A percentile compares a stretch with the other conserved stretches of the same genome.
Evolutionary conservation across 2,797 vertebrate genomes (phyloP).

Genomic region (Capromys pilorides): DNA sequence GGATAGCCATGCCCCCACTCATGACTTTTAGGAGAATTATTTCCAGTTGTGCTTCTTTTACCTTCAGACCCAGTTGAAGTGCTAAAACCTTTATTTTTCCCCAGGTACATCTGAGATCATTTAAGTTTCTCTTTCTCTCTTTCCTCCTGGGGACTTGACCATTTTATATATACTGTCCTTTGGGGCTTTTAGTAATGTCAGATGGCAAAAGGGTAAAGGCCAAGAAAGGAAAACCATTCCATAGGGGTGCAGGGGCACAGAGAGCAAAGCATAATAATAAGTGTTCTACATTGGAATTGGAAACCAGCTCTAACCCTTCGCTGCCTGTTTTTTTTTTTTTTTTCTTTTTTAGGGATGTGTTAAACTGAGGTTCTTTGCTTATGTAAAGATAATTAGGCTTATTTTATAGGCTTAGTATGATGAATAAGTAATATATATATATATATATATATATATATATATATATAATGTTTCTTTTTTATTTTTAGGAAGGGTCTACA

Average conservation of each 20-base stretch:
- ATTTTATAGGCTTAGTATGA: neutral
- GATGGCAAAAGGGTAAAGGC: neutral
- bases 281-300: neutral
- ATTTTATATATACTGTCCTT: neutral
- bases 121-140: neutral
- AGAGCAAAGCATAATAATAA: neutral
- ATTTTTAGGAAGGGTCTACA: no score
- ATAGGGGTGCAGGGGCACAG: neutral
- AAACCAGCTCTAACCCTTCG: neutral
- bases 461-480: no score
- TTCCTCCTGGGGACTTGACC: neutral
- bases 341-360: constrained; percentile 1
- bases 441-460: no score
- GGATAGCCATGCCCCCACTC: neutral
- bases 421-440: neutral
- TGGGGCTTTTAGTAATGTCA: neutral
- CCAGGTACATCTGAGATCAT: neutral
- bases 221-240: neutral
- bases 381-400: neutral
- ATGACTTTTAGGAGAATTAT: neutral
- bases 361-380: neutral
- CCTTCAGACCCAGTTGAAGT: neutral
- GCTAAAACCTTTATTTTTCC: neutral
- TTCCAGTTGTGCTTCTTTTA: constrained; percentile 21
- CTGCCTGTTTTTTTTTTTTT: neutral